Evolutionary conservation across 2,113 vertebrate species (phyloP), one percentile per base, ranked within the genome.

Genomic region (Anser cygnoides): DNA sequence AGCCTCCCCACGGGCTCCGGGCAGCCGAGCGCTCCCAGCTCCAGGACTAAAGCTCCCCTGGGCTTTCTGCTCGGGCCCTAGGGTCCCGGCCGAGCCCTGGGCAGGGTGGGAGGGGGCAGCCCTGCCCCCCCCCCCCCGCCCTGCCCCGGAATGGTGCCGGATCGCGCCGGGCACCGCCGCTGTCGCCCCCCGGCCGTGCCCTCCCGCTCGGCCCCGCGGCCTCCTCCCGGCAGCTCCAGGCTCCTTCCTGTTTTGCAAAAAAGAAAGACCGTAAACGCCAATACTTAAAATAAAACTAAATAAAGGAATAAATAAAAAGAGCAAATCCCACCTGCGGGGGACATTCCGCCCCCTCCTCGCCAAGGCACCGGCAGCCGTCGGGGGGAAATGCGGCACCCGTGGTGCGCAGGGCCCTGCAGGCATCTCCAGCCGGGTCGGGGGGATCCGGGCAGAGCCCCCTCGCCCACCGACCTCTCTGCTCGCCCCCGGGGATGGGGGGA

Each of bases 151-250:
- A 26, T 41, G 37, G 11, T 66, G 52, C 33, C 8, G 12, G 46
- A 41, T 61, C 21, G 41, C 31, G 5, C 31, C 28, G 23, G n/a
- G 9, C 67, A 78, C 28, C 0, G 17, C n/a, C 14, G 44, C 49
- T 43, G 2, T 13, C 6, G 2, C 8, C 4, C 3, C 26, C 29
- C 13, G 22, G n/a, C 21, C 2, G 8, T 5, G 4, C 9, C 54
- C 49, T 29, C 26, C 57, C 10, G 1, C 39, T 50, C 54, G 13
- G 0, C 39, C 52, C 19, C 65, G 5, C 19, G 31, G 31, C 31
- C 57, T 52, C 12, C 10, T 59, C 44, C 3, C 7, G 15, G 35
- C 41, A 28, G 17, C 57, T 49, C 46, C 46, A 21, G 20, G 46
- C 46, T 49, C 46, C 46, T 21, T 49, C 46, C 20, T 49, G 4